phyloP scores from a whole-genome alignment of 2,797 vertebrate genomes.

The Tolypeutes matacus region DNA sequence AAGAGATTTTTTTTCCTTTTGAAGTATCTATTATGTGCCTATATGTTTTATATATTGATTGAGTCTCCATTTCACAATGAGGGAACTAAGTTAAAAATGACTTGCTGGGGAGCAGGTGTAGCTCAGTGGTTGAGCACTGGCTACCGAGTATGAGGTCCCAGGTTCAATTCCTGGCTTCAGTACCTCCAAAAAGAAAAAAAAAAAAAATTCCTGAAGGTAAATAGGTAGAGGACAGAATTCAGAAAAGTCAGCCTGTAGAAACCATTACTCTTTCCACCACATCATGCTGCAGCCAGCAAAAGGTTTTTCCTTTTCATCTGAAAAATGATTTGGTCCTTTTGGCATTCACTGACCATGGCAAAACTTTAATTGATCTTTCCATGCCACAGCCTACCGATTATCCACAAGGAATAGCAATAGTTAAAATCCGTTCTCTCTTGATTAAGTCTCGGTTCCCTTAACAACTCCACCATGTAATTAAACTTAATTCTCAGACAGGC shows the following conservation, averaged over 20 bases:
- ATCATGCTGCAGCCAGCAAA: background rate
- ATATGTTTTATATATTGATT: conserved; percentile 63
- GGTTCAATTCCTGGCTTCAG: too few species aligned
- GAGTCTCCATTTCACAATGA: conserved; percentile 68
- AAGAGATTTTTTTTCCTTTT: background rate
- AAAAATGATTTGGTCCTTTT: conserved; percentile 57
- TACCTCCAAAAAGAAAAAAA: too few species aligned
- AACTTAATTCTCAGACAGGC: conserved; percentile 59
- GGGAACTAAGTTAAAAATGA: conserved; percentile 44
- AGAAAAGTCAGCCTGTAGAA: conserved; percentile 62
- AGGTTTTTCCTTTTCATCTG: background rate
- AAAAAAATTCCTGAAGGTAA: conserved; percentile 56
- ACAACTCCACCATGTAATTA: conserved; percentile 78
- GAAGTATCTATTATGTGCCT: background rate
- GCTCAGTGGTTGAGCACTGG: too few species aligned
- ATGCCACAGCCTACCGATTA: background rate
- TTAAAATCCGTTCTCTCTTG: conserved; percentile 64
- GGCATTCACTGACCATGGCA: conserved; percentile 57
- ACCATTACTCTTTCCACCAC: conserved; percentile 48
- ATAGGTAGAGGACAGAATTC: conserved; percentile 48
- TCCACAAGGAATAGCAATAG: conserved; percentile 61
- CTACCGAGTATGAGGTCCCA: too few species aligned
- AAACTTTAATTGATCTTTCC: conserved; percentile 71
- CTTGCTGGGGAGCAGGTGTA: too few species aligned
- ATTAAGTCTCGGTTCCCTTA: conserved; percentile 70